A percentile compares a stretch with the other conserved stretches of the same genome.
These are phyloP conservation scores for Anas platyrhynchos DNA, from an alignment of 2,113 vertebrate species.

Conservation along the genomic window DNA sequence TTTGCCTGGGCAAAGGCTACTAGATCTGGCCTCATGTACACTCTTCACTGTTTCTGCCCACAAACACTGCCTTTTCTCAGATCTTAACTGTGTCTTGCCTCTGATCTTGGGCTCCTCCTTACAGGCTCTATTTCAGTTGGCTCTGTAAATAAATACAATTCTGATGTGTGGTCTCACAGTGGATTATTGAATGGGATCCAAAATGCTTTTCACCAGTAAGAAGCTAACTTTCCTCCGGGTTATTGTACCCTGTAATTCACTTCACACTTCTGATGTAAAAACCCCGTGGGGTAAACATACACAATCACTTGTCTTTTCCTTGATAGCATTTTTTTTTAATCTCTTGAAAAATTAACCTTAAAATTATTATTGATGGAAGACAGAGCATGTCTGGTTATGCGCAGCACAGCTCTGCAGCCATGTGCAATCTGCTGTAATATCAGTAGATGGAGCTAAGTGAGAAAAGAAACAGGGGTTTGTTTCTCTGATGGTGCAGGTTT, in stretches of 20 bases:
- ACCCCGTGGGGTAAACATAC: background rate
- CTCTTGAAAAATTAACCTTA: constrained; percentile 3
- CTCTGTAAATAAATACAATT: constrained; percentile 42
- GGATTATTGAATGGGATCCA: constrained; percentile 45
- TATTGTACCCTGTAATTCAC: constrained; percentile 6
- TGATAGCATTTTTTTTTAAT: constrained; percentile 12
- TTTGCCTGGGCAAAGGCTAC: background rate
- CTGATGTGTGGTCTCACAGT: constrained; percentile 52
- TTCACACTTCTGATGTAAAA: constrained; percentile 49
- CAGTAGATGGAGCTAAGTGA: constrained; percentile 67
- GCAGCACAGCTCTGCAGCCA: background rate
- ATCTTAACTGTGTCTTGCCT: background rate
- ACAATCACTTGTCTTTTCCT: constrained; percentile 11
- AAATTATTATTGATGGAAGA: background rate
- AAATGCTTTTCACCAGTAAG: constrained; percentile 24
- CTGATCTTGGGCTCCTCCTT: constrained; percentile 1
- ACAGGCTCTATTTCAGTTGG: constrained; percentile 34
- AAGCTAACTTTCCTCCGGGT: constrained; percentile 15
- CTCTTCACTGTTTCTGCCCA: background rate
- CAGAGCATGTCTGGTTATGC: background rate
- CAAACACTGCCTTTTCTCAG: background rate
- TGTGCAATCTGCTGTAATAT: constrained; percentile 5
- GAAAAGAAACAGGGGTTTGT: constrained; percentile 1
- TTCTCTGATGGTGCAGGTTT: constrained; percentile 19
- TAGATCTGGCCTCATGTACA: background rate